phyloP scores from a whole-genome alignment of 2,113 vertebrate species.

The Actinemys pallida region DNA sequence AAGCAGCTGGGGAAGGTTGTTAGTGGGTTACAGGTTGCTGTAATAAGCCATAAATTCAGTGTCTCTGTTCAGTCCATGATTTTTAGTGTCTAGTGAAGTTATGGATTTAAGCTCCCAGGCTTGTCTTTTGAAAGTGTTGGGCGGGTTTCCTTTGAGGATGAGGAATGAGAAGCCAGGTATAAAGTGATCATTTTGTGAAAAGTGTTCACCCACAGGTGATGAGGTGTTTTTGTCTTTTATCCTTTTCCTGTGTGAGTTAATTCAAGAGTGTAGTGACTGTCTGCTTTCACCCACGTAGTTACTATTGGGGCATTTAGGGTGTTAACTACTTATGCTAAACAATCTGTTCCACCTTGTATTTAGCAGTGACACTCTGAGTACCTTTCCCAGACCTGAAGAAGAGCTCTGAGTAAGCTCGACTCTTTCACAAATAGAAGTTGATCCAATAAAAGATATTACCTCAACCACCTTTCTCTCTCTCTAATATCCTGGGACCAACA shows the following conservation, averaged over 20 bases:
- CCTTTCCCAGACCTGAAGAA: neutral
- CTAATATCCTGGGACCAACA: neutral
- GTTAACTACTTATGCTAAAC: neutral
- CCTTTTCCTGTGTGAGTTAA: neutral
- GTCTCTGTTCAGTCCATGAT: too few species aligned
- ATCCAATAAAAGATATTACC: neutral
- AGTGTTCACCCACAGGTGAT: neutral
- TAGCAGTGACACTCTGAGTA: neutral
- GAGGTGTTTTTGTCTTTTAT: neutral
- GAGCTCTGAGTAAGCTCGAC: neutral
- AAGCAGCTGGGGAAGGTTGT: too few species aligned
- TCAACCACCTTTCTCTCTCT: neutral
- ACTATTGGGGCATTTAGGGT: neutral
- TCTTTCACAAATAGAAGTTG: neutral
- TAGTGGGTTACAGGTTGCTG: too few species aligned
- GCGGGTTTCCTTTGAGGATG: too few species aligned
- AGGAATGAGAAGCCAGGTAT: too few species aligned
- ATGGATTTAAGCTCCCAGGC: too few species aligned
- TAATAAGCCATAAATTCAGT: too few species aligned
- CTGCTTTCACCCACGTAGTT: neutral
- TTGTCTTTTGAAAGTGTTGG: too few species aligned
- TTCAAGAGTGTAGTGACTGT: neutral
- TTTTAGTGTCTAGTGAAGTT: too few species aligned
- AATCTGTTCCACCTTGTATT: neutral
- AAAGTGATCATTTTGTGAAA: neutral